A percentile compares a stretch with the other conserved stretches of the same genome.
Conservation (phyloP, 2,113 vertebrate species). For the Sinocyclocheilus anshuiensis region DNA sequence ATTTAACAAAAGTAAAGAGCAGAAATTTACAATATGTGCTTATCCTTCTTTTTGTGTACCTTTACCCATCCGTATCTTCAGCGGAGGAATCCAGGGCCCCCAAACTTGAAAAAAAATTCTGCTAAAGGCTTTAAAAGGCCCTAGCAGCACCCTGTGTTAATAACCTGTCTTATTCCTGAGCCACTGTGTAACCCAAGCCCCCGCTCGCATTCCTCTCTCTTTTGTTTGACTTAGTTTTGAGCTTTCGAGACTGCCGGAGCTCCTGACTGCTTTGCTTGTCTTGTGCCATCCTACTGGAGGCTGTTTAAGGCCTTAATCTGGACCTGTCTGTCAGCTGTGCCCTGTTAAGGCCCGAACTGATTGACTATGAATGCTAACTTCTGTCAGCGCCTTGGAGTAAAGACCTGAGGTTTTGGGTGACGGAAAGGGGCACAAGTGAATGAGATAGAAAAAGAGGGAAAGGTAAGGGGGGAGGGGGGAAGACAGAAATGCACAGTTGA, state of each 20-base stretch:
- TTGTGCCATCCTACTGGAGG: slow-evolving; percentile 71
- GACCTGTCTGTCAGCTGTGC: slow-evolving; percentile 79
- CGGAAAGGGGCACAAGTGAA: slow-evolving; percentile 55
- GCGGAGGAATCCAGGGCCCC: slow-evolving; percentile 41
- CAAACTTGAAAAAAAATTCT: slow-evolving; percentile 59
- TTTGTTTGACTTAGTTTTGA: slow-evolving; percentile 68
- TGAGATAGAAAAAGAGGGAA: slow-evolving; percentile 41
- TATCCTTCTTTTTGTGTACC: not conserved
- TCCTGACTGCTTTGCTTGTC: slow-evolving; percentile 67
- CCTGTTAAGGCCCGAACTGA: slow-evolving; percentile 75
- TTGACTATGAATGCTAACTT: slow-evolving; percentile 75
- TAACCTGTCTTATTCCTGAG: slow-evolving; percentile 69
- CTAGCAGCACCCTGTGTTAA: slow-evolving; percentile 65
- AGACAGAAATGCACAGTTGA: slow-evolving; percentile 40
- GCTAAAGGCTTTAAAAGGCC: slow-evolving; percentile 64
- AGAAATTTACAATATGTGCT: not conserved
- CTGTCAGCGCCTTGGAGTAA: slow-evolving; percentile 77
- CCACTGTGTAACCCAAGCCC: slow-evolving; percentile 68
- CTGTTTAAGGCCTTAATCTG: slow-evolving; percentile 78
- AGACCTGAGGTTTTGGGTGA: slow-evolving; percentile 52
- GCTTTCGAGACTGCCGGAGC: slow-evolving; percentile 53
- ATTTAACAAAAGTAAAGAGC: not conserved
- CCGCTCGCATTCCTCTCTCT: slow-evolving; percentile 71
- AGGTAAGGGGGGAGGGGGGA: slow-evolving; percentile 43
- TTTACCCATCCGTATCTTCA: slow-evolving; percentile 25